Base-by-base conservation (phyloP, 2,113 vertebrate species). In the Crocuta crocuta region DNA sequence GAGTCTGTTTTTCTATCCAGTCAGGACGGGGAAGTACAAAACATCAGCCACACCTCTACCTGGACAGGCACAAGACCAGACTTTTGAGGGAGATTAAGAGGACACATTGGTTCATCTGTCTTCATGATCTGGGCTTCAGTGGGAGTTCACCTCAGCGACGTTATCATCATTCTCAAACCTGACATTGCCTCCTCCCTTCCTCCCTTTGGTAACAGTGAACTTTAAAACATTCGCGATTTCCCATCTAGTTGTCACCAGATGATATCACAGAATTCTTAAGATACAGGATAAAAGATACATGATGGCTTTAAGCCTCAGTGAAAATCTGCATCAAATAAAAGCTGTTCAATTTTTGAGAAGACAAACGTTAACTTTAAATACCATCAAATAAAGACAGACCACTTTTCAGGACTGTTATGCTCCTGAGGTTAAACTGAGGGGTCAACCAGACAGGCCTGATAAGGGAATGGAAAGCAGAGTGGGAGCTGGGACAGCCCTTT, bases 301-400 rank as follows among this genome's bases (percentile, higher is more conserved):
- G 23, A 3, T 0, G 1, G 4, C 4, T 31, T 13, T n/a, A 10
- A 70, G 11, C 33, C 3, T 45, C 4, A 2, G 43, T 63, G 39
- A 89, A 88, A 70, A 79, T 21, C 15, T 68, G 19, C 26, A 68
- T 91, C 50, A 70, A 55, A 65, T 39, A 86, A 12, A 35, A 95
- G 24, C 11, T 21, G n/a, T 58, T 61, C 35, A 19, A 1, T 76
- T 84, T 66, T 73, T 16, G 80, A 63, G 19, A 10, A 81, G 50
- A 35, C 24, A 33, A 78, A 21, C 17, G 8, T 39, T 68, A 28
- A 28, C 11, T 58, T 74, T 74, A 80, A 68, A 33, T 19, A 70
- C 9, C 5, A 76, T 1, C 19, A 55, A 76, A 39, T 50, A 65
- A 43, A 58, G 31, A 81, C 50, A 86, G 48, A 48, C 58, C 66